Percentiles rank a stretch among this genome's conserved stretches.
These are phyloP conservation scores for Xylota segnis DNA, from an alignment of 2,888 invertebrate genomes.

Conservation along the genomic window DNA sequence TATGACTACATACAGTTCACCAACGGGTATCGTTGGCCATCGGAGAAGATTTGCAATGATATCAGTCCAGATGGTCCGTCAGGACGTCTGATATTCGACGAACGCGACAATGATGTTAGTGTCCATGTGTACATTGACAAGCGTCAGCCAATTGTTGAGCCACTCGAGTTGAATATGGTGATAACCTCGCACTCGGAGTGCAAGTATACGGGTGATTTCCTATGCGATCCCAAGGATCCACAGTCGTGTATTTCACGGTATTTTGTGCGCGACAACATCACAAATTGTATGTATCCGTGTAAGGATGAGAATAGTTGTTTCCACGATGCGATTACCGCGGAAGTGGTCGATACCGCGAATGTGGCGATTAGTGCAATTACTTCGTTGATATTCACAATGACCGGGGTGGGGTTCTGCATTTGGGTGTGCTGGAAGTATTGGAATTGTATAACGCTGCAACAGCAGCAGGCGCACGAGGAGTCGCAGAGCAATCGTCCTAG, in stretches of 20 bases:
- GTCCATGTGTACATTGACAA: slow-evolving; percentile 81
- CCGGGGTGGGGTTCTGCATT: slow-evolving; percentile 83
- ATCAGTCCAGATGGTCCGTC: slow-evolving; percentile 82
- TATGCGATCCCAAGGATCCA: slow-evolving; percentile 81
- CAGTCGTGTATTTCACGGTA: slow-evolving; percentile 82
- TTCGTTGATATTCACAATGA: slow-evolving; percentile 83
- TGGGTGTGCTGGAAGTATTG: slow-evolving; percentile 84
- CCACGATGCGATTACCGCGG: slow-evolving; percentile 80
- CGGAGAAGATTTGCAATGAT: slow-evolving; percentile 81
- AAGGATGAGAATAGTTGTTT: slow-evolving; percentile 82
- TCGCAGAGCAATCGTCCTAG: slow-evolving; percentile 79
- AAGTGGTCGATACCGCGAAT: slow-evolving; percentile 81
- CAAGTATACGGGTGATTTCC: slow-evolving; percentile 80
- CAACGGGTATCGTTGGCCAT: slow-evolving; percentile 81
- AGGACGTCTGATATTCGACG: slow-evolving; percentile 81
- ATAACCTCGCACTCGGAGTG: slow-evolving; percentile 82
- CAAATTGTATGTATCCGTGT: slow-evolving; percentile 83
- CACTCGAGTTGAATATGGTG: slow-evolving; percentile 82
- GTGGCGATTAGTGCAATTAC: slow-evolving; percentile 83
- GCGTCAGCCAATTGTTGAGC: slow-evolving; percentile 79
- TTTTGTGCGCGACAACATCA: slow-evolving; percentile 82
- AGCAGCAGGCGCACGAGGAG: slow-evolving; percentile 82
- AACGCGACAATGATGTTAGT: slow-evolving; percentile 81
- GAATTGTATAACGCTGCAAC: slow-evolving; percentile 83
- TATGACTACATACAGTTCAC: slow-evolving; percentile 82